These are phyloP conservation scores for Chelonus insularis DNA, from an alignment of 1,140 invertebrate genomes.

Conservation along the genomic window DNA sequence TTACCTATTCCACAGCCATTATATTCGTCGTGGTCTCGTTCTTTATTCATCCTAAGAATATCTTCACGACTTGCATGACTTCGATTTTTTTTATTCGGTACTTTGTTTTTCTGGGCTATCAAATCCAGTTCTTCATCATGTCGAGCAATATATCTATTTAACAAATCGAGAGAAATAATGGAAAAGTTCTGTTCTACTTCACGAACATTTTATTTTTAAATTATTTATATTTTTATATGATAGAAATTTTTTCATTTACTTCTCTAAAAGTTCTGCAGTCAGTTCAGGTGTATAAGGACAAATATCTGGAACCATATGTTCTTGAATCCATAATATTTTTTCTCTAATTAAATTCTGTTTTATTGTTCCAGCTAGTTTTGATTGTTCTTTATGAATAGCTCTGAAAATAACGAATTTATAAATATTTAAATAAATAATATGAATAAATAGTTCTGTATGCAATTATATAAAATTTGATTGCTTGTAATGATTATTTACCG, in stretches of 20 bases:
- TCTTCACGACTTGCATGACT: conserved; percentile 77
- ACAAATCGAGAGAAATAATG: no score
- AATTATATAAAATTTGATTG: neutral
- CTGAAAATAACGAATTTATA: conserved; percentile 41
- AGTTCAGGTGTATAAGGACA: conserved; percentile 63
- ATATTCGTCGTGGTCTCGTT: conserved; percentile 72
- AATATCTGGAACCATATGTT: conserved; percentile 63
- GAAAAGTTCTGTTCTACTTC: no score
- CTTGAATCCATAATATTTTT: conserved; percentile 72
- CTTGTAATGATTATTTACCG: no score
- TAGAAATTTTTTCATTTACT: conserved; percentile 55
- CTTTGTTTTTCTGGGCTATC: conserved; percentile 73
- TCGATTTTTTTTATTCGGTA: conserved; percentile 69
- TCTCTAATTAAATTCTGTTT: conserved; percentile 73
- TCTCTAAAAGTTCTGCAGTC: conserved; percentile 63
- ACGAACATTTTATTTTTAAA: conserved; percentile 25
- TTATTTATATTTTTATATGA: conserved; percentile 31
- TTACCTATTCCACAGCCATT: conserved; percentile 73
- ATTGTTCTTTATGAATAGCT: conserved; percentile 66
- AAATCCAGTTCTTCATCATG: conserved; percentile 79
- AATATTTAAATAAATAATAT: neutral
- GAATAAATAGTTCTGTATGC: neutral
- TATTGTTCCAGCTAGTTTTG: conserved; percentile 66
- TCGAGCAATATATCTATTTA: conserved; percentile 63
- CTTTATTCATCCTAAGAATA: conserved; percentile 71